Base-by-base conservation (phyloP, 2,888 invertebrate species). In the Meteorus colon region DNA sequence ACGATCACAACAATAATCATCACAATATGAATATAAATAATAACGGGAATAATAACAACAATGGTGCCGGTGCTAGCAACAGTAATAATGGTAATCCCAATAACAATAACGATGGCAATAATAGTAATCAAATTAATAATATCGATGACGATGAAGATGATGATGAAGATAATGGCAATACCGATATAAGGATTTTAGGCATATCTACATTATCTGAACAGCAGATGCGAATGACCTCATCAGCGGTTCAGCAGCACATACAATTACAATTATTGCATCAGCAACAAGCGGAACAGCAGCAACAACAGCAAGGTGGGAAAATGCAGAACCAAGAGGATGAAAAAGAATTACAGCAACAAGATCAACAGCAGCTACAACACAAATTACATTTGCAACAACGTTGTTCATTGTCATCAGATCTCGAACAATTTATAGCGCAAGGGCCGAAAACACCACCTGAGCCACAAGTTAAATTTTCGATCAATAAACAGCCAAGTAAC, bases 371-470 rank as follows among this genome's bases (percentile, higher is more conserved):
- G n/a, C 41, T 68, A 34, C 48, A 55, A 24, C 24, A 59, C 8
- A 86, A 87, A 48, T 86, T 83, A 16, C 81, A 80, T 45, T 84
- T 65, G 8, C 71, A 71, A 41, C 75, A 67, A 34, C 37, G 37
- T 48, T 45, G 82, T 12, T 83, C 85, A 0, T 84, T 86, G 0
- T 85, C 87, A 0, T 85, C 86, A 0, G 84, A 88, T 16, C 86
- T 86, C 34, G 86, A 85, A 37, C 86, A 87, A 41, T 87, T 87
- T 8, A 83, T 88, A 16, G 87, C 88, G 0, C 89, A 89, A 65
- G 95, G 95, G 4, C 95, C 95, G 0, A 95, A 95, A 87, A 95
- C 95, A 3, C 95, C 95, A 0, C 95, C 95, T 0, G 94, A 95
- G 86, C 94, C 94, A 1, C 81, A 81, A 81, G 90, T 93, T 27